phyloP scores from a whole-genome alignment of 2,113 vertebrate species.

The Tiliqua scincoides region DNA sequence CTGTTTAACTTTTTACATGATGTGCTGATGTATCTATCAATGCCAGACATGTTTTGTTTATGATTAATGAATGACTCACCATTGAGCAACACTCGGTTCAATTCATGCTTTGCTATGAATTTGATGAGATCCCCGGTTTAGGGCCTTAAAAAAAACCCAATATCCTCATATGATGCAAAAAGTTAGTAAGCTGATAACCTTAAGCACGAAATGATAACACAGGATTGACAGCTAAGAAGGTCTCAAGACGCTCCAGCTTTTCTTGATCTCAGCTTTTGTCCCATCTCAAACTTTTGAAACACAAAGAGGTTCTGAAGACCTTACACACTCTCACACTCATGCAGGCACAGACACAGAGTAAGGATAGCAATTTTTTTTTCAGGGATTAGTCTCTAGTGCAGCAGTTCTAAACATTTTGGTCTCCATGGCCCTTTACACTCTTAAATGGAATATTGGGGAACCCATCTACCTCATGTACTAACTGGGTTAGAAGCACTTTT shows the following conservation, averaged over 20 bases:
- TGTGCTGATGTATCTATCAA: constrained; percentile 69
- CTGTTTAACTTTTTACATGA: constrained; percentile 73
- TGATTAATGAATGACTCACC: constrained; percentile 83
- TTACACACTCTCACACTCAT: too few species aligned
- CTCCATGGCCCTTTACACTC: too few species aligned
- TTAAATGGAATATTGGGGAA: too few species aligned
- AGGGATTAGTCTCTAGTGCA: too few species aligned
- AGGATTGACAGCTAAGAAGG: background rate
- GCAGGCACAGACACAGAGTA: too few species aligned
- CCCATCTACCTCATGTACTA: too few species aligned
- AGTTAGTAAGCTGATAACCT: constrained; percentile 37
- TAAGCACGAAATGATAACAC: background rate
- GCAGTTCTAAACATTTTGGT: too few species aligned
- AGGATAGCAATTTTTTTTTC: too few species aligned
- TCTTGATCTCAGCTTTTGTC: too few species aligned
- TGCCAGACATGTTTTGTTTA: constrained; percentile 75
- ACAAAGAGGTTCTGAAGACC: too few species aligned
- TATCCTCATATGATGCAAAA: constrained; percentile 52
- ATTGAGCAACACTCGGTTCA: constrained; percentile 80
- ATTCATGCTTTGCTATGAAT: constrained; percentile 84
- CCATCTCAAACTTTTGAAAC: background rate
- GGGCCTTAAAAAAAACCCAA: constrained; percentile 69
- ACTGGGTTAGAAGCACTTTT: too few species aligned
- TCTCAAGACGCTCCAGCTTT: background rate
- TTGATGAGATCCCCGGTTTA: constrained; percentile 75